Percentiles rank a stretch among this genome's conserved stretches.
phyloP scores from a whole-genome alignment of 1,140 invertebrate genomes.

The Drosophila jambulina region DNA sequence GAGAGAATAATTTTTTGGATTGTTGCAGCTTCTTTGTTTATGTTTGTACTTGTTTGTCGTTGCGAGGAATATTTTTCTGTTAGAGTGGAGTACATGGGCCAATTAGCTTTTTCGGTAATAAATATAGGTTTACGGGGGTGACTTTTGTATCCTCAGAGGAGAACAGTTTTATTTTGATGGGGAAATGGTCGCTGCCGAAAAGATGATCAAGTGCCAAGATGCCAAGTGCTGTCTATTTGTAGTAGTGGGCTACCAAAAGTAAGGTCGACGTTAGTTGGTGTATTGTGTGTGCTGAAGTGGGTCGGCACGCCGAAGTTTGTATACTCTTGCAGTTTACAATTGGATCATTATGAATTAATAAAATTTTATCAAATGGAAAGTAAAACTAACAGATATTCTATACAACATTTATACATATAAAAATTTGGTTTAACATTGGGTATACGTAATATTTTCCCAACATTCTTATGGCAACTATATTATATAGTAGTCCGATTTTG shows the following conservation, averaged over 20 bases:
- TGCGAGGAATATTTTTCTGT: not conserved
- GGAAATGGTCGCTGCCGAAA: conserved; percentile 26
- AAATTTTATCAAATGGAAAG: no score
- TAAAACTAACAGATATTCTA: no score
- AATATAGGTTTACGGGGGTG: conserved; percentile 5
- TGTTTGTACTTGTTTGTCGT: not conserved
- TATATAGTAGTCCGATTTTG: no score
- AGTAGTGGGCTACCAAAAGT: conserved; percentile 2
- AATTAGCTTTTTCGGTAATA: not conserved
- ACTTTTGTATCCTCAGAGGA: conserved; percentile 2
- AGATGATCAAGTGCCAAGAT: conserved; percentile 27
- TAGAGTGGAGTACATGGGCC: not conserved
- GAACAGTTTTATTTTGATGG: conserved; percentile 23
- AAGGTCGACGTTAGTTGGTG: not conserved
- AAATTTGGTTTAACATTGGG: no score
- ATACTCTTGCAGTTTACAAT: no score
- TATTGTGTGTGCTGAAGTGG: conserved; percentile 23
- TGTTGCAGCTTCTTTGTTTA: conserved; percentile 4
- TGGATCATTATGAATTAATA: no score
- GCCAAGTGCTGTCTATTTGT: conserved; percentile 32
- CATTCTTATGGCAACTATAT: no score
- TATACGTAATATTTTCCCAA: no score
- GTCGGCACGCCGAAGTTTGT: no score
- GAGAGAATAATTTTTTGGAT: not conserved
- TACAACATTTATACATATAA: no score